These are phyloP conservation scores for Xestia ashworthii DNA, from an alignment of 2,888 invertebrate genomes.

Conservation along the genomic window DNA sequence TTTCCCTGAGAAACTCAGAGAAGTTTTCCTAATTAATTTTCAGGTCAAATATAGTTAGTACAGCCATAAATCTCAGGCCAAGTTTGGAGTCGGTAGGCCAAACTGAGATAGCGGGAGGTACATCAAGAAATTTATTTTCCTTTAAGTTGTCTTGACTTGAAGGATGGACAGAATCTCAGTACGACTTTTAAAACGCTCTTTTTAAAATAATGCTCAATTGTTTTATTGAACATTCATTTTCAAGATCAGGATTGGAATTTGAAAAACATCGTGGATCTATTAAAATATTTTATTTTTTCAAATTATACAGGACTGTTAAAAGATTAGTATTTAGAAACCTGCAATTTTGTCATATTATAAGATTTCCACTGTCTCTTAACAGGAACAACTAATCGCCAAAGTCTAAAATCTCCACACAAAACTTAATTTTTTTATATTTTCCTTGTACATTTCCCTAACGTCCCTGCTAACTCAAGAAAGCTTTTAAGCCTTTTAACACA, in stretches of 20 bases:
- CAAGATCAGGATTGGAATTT: neutral
- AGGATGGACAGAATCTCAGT: conserved; percentile 2
- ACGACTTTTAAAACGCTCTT: neutral
- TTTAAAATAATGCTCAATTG: neutral
- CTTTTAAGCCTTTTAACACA: conserved; percentile 67
- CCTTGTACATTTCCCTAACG: conserved; percentile 66
- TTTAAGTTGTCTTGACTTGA: conserved; percentile 26
- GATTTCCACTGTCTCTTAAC: neutral
- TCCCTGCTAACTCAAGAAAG: conserved; percentile 66
- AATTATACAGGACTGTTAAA: rapidly evolving
- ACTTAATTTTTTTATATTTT: conserved; percentile 65
- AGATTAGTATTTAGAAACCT: neutral
- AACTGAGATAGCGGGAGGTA: conserved; percentile 65
- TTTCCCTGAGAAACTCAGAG: conserved; percentile 55
- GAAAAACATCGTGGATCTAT: neutral
- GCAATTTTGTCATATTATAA: neutral
- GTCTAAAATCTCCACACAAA: conserved; percentile 26
- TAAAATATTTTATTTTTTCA: too few species aligned
- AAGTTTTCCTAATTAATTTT: conserved; percentile 69
- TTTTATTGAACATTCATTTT: neutral
- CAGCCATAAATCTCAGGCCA: conserved; percentile 71
- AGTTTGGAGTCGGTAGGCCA: conserved; percentile 70
- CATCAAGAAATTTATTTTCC: conserved; percentile 54
- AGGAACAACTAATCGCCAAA: conserved; percentile 22
- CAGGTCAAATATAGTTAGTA: conserved; percentile 74